These are phyloP conservation scores for Adrianichthys oophorus DNA, from an alignment of 2,797 vertebrate genomes.

Conservation along the genomic window DNA sequence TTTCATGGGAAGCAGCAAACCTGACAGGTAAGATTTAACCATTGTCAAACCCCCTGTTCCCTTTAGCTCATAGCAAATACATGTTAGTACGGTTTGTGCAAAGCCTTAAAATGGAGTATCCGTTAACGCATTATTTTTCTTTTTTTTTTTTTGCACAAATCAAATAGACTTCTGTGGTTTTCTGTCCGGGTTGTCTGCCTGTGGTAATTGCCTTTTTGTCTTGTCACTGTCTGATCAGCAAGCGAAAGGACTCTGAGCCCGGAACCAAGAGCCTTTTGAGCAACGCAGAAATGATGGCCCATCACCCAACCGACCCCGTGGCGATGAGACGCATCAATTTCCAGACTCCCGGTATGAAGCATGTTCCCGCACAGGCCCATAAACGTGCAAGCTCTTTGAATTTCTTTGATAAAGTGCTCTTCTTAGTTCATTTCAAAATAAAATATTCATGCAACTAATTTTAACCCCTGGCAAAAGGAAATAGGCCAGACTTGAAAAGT, in stretches of 20 bases:
- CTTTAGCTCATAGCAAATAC: conserved; percentile 56
- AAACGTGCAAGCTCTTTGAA: conserved; percentile 9
- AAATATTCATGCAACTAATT: conserved; percentile 70
- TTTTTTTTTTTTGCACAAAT: conserved; percentile 43
- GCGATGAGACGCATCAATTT: conserved; percentile 98
- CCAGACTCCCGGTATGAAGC: conserved; percentile 90
- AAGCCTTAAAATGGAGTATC: conserved; percentile 31
- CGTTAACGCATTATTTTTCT: conserved; percentile 40
- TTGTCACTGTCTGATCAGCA: conserved; percentile 77
- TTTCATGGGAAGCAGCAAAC: conserved; percentile 85
- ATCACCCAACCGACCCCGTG: conserved; percentile 96
- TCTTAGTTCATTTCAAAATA: conserved; percentile 39
- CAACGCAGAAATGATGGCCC: conserved; percentile 90
- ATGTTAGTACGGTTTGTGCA: conserved; percentile 23
- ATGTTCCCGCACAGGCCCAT: conserved; percentile 13
- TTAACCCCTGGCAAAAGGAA: conserved; percentile 49
- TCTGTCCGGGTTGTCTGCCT: conserved; percentile 35
- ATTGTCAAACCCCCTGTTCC: conserved; percentile 56
- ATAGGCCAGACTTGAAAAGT: conserved; percentile 48
- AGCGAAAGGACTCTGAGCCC: conserved; percentile 94
- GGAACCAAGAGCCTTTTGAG: conserved; percentile 94
- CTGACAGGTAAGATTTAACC: conserved; percentile 89
- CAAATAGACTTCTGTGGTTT: conserved; percentile 13
- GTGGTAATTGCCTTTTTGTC: conserved; percentile 50
- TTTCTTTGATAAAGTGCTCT: conserved; percentile 44